A percentile compares a stretch with the other conserved stretches of the same genome.
phyloP scores from a whole-genome alignment of 2,888 invertebrate species.

The Piscicola geometra region DNA sequence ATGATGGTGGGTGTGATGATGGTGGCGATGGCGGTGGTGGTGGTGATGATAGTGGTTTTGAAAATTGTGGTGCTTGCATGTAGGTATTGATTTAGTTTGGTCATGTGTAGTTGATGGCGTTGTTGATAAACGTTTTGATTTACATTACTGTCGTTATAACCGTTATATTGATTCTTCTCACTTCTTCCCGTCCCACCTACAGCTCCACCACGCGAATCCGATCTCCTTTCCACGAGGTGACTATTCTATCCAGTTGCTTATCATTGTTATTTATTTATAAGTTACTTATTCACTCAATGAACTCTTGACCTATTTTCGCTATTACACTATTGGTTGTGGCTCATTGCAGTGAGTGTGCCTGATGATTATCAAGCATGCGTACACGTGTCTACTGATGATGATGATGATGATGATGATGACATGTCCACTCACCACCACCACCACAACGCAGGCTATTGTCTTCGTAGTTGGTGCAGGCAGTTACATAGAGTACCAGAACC shows the following conservation, averaged over 20 bases:
- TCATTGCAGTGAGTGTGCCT: not conserved
- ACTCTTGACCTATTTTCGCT: not conserved
- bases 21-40: not conserved
- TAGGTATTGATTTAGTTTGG: not conserved
- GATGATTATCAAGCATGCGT: not conserved
- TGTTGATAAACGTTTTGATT: not conserved
- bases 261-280: not conserved
- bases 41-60: not conserved
- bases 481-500: slow-evolving; percentile 98
- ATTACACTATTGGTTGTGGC: too few relatives aligned
- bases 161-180: too few relatives aligned
- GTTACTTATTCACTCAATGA: not conserved
- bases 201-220: slow-evolving; percentile 30
- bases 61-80: not conserved
- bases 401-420: not conserved
- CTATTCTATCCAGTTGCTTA: not conserved
- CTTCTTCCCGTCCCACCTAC: too few relatives aligned
- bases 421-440: not conserved
- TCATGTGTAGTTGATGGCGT: not conserved
- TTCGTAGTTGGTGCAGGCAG: slow-evolving; percentile 67
- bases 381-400: not conserved
- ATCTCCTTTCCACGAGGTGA: slow-evolving; percentile 34
- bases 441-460: slow-evolving; percentile 53
- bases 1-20: too few relatives aligned
- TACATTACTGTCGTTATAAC: too few relatives aligned